Evolutionary conservation across 2,888 invertebrate species (phyloP).

Genomic region (Eupithecia insigniata): DNA sequence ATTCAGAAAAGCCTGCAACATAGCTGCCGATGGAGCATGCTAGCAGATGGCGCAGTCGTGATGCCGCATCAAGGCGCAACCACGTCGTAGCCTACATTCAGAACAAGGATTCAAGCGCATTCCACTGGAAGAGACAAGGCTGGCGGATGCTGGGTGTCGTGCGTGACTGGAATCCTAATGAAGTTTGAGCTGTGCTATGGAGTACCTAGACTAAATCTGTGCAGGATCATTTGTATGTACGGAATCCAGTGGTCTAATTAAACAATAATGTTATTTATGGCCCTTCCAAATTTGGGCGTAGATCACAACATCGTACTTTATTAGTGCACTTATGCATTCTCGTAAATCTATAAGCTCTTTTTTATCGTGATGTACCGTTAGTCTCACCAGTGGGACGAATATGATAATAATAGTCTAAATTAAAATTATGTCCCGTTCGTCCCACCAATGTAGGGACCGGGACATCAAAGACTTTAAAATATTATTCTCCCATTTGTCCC

Average conservation of each 20-base stretch:
- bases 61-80: slow-evolving; percentile 65
- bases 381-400: too few species aligned
- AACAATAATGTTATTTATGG: background rate
- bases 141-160: background rate
- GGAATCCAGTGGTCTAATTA: background rate
- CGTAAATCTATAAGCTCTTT: too few species aligned
- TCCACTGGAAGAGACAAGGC: slow-evolving; percentile 30
- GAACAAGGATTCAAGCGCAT: slow-evolving; percentile 39
- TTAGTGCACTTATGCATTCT: too few species aligned
- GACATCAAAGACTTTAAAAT: too few species aligned
- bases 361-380: too few species aligned
- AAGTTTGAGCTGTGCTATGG: background rate
- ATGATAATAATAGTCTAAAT: too few species aligned
- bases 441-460: too few species aligned
- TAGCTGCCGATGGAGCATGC: background rate
- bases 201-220: background rate
- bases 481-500: too few species aligned
- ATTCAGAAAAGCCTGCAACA: background rate
- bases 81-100: slow-evolving; percentile 55
- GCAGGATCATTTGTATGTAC: background rate
- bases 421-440: too few species aligned
- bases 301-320: too few species aligned
- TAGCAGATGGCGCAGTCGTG: slow-evolving; percentile 55
- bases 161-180: slow-evolving; percentile 2
- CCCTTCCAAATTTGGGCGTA: too few species aligned